Evolutionary conservation across 92 coral and sea anemone species (phyloP).

Genomic region (Galaxea fascicularis): DNA sequence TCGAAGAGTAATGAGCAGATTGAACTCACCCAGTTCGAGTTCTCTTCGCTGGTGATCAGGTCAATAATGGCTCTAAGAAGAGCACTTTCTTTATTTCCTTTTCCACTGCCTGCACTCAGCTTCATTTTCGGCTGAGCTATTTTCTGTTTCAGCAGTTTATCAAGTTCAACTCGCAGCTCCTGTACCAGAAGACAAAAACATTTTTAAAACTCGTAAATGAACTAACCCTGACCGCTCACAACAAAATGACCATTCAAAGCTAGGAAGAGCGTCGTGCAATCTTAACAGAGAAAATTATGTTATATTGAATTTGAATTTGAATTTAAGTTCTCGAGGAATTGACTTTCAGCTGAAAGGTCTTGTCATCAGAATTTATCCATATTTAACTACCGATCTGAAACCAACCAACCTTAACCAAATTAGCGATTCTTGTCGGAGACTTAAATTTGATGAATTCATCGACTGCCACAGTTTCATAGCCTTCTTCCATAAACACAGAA

Average conservation of each 20-base stretch:
- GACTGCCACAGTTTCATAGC: conserved; percentile 85
- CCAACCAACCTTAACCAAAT: conserved; percentile 88
- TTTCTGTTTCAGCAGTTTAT: conserved; percentile 86
- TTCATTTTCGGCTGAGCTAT: conserved; percentile 85
- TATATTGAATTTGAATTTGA: neutral
- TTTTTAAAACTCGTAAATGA: neutral
- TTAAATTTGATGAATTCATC: conserved; percentile 92
- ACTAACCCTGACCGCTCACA: no score
- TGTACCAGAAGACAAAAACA: conserved; percentile 17
- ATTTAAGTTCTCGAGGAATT: neutral
- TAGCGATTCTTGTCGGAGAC: conserved; percentile 89
- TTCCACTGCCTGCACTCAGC: conserved; percentile 70
- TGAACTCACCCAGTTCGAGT: conserved; percentile 64
- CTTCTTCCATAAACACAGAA: conserved; percentile 83
- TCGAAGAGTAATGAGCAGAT: neutral
- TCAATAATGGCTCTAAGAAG: conserved; percentile 92
- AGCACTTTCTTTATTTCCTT: conserved; percentile 61
- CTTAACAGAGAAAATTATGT: no score
- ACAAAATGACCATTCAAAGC: no score
- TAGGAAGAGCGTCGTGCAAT: no score
- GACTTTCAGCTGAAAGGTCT: neutral
- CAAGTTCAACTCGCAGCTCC: conserved; percentile 88
- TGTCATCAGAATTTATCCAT: no score
- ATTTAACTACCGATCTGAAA: neutral
- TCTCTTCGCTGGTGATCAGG: conserved; percentile 87